phyloP scores from a whole-genome alignment of 2,113 vertebrate genomes.

The Mastomys coucha region DNA sequence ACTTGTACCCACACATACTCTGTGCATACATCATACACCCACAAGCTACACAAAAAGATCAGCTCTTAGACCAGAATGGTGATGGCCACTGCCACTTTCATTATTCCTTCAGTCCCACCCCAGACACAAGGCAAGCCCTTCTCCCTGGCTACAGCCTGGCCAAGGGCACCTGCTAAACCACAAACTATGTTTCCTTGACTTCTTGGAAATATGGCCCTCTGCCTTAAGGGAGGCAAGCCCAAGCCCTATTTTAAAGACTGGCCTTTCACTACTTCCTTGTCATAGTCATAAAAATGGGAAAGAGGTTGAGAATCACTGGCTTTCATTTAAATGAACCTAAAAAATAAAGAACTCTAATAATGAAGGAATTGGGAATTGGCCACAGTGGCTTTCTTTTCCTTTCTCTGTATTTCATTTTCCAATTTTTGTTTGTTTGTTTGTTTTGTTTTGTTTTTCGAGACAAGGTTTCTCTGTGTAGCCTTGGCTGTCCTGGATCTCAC shows the following conservation, averaged over 20 bases:
- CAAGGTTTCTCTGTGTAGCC: too few relatives aligned
- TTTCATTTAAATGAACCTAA: slow-evolving; percentile 38
- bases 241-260: background rate
- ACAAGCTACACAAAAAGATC: background rate
- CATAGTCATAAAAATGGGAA: background rate
- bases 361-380: slow-evolving; percentile 7
- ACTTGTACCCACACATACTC: background rate
- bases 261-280: background rate
- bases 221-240: background rate
- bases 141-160: background rate
- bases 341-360: slow-evolving; percentile 49
- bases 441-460: too few relatives aligned
- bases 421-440: too few relatives aligned
- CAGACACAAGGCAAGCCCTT: slow-evolving; percentile 25
- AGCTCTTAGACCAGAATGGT: background rate
- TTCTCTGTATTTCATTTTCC: background rate
- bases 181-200: background rate
- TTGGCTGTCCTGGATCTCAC: too few relatives aligned
- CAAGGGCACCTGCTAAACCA: background rate
- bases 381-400: background rate
- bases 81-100: slow-evolving; percentile 14
- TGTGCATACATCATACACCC: background rate
- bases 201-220: background rate
- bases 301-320: background rate
- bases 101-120: background rate